Percentiles rank a stretch among this genome's conserved stretches.
These are phyloP conservation scores for Micrasema minimum DNA, from an alignment of 1,140 invertebrate genomes.

Conservation along the genomic window DNA sequence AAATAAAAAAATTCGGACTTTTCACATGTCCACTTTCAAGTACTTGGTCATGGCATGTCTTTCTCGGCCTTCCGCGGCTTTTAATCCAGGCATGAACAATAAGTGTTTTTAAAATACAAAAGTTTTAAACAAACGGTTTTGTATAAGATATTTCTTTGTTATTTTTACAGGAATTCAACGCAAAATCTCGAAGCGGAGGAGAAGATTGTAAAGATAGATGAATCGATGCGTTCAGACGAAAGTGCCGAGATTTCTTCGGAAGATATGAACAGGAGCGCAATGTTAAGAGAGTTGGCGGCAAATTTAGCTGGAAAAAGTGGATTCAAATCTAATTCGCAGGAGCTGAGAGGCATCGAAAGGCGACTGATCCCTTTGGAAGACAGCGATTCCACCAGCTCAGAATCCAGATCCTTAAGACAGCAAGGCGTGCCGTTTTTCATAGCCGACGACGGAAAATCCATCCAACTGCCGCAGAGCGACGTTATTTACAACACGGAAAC, in stretches of 20 bases:
- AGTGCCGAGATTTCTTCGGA: not conserved
- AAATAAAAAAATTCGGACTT: not conserved
- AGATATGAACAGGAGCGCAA: not conserved
- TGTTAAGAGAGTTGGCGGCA: not conserved
- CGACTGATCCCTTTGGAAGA: constrained; percentile 38
- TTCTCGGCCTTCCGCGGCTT: too few species aligned
- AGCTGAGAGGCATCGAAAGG: constrained; percentile 31
- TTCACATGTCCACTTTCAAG: not conserved
- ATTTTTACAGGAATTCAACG: too few species aligned
- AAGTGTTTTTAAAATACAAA: constrained; percentile 11
- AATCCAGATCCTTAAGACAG: constrained; percentile 33
- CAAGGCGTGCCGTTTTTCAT: constrained; percentile 45
- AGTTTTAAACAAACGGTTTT: too few species aligned
- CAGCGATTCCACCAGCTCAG: constrained; percentile 25
- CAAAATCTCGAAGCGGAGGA: not conserved
- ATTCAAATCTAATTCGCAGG: constrained; percentile 8
- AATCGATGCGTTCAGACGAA: constrained; percentile 3
- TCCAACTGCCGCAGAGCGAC: constrained; percentile 47
- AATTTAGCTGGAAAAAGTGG: not conserved
- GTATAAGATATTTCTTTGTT: too few species aligned
- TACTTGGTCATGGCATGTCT: too few species aligned
- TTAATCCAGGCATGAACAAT: too few species aligned
- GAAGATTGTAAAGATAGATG: not conserved
- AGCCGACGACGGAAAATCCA: constrained; percentile 47
- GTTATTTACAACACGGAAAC: constrained; percentile 47